phyloP scores from a whole-genome alignment of 2,113 vertebrate genomes.

The Elgaria multicarinata region DNA sequence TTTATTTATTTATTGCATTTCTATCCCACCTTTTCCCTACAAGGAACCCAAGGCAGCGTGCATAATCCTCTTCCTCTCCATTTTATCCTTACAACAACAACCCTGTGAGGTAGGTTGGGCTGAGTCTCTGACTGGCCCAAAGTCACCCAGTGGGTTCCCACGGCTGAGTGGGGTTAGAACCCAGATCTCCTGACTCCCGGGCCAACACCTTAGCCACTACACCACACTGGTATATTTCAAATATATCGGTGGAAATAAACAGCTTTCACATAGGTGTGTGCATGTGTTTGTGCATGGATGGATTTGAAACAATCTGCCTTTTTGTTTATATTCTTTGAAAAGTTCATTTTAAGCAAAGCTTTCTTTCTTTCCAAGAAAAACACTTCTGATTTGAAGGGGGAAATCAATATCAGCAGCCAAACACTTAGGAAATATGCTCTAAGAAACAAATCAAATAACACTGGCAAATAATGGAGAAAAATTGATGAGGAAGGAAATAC shows the following conservation, averaged over 20 bases:
- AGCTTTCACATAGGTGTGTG: background rate
- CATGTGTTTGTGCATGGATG: background rate
- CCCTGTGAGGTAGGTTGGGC: too few relatives aligned
- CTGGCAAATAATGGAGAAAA: background rate
- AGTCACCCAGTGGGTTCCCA: too few relatives aligned
- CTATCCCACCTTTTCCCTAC: too few relatives aligned
- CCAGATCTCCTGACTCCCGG: too few relatives aligned
- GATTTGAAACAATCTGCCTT: background rate
- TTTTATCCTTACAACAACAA: too few relatives aligned
- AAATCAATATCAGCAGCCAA: background rate
- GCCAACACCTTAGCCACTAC: too few relatives aligned
- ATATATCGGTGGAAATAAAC: background rate
- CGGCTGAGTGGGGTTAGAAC: too few relatives aligned
- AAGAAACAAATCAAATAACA: background rate
- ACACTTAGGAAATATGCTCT: background rate
- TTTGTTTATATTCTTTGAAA: background rate
- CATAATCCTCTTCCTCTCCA: too few relatives aligned
- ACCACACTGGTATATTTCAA: too few relatives aligned
- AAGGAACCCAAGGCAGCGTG: too few relatives aligned
- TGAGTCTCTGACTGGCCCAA: too few relatives aligned
- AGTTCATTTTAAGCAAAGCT: background rate
- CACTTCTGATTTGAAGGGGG: background rate
- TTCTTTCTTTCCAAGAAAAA: background rate
- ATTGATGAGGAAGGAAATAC: background rate
- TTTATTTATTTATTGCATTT: too few relatives aligned